A percentile compares a stretch with the other conserved stretches of the same genome.
Evolutionary conservation across 2,888 invertebrate species (phyloP).

Genomic region (Sepioteuthis lessoniana): DNA sequence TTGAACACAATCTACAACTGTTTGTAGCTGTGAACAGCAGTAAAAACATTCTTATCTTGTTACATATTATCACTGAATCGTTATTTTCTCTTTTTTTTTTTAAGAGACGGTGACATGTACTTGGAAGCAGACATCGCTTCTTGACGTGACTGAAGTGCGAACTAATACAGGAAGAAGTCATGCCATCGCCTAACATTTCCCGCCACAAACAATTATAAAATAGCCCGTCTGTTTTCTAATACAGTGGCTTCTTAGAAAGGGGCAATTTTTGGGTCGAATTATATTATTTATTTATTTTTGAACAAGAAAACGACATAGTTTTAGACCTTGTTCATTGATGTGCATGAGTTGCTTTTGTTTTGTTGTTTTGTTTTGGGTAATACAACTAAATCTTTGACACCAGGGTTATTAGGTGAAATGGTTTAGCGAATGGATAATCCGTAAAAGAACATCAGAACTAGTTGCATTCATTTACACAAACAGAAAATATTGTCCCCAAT

Average conservation of each 20-base stretch:
- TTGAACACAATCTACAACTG: background rate
- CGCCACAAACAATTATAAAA: background rate
- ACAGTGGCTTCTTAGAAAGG: background rate
- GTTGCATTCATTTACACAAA: too few species aligned
- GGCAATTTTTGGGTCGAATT: background rate
- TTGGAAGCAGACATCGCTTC: background rate
- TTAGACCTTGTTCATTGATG: background rate
- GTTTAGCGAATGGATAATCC: background rate
- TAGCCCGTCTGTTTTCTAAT: background rate
- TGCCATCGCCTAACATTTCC: background rate
- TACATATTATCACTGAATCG: slow-evolving; percentile 18
- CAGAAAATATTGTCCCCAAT: too few species aligned
- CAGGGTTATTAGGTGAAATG: background rate
- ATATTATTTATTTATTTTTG: background rate
- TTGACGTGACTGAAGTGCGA: background rate
- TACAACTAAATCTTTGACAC: background rate
- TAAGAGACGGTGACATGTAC: background rate
- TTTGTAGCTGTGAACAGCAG: background rate
- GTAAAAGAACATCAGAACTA: background rate
- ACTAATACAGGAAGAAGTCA: background rate
- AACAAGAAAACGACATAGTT: background rate
- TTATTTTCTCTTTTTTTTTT: background rate
- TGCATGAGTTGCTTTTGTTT: background rate
- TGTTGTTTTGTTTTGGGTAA: background rate
- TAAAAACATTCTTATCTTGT: background rate